phyloP scores from a whole-genome alignment of 2,797 vertebrate species.

The Lepus townsendii region DNA sequence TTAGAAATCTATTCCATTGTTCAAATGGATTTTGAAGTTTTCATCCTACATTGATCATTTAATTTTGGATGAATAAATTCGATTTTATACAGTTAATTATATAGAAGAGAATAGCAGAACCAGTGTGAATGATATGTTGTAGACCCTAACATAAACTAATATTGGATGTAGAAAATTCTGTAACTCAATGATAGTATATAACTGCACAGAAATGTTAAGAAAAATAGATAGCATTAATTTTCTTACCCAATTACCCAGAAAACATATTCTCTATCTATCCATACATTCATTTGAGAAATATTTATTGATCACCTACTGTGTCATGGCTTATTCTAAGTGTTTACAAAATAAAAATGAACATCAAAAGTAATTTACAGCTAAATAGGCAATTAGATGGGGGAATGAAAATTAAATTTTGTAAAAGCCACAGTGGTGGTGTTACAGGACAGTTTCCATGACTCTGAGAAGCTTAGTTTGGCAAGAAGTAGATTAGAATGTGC shows the following conservation, averaged over 20 bases:
- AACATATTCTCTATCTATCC: not conserved
- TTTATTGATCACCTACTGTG: not conserved
- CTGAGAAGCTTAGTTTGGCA: constrained; percentile 24
- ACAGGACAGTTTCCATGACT: not conserved
- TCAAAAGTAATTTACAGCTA: not conserved
- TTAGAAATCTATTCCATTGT: constrained; percentile 12
- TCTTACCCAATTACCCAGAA: constrained; percentile 43
- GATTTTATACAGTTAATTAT: constrained; percentile 61
- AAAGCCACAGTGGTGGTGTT: not conserved
- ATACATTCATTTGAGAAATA: constrained; percentile 35
- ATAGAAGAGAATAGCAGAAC: constrained; percentile 56
- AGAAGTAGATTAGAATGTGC: not conserved
- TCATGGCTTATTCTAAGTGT: not conserved
- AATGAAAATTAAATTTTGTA: constrained; percentile 45
- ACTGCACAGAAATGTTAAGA: constrained; percentile 39
- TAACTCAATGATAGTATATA: constrained; percentile 59
- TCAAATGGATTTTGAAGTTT: constrained; percentile 66
- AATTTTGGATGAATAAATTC: constrained; percentile 57
- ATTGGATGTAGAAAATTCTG: constrained; percentile 29
- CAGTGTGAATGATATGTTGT: constrained; percentile 34
- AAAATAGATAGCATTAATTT: constrained; percentile 44
- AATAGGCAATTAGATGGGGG: not conserved
- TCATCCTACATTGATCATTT: constrained; percentile 42
- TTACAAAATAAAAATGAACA: constrained; percentile 54
- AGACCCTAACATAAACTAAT: constrained; percentile 48